Base-by-base conservation (phyloP, 2,888 invertebrate species). In the Cryptophagus acutangulus region DNA sequence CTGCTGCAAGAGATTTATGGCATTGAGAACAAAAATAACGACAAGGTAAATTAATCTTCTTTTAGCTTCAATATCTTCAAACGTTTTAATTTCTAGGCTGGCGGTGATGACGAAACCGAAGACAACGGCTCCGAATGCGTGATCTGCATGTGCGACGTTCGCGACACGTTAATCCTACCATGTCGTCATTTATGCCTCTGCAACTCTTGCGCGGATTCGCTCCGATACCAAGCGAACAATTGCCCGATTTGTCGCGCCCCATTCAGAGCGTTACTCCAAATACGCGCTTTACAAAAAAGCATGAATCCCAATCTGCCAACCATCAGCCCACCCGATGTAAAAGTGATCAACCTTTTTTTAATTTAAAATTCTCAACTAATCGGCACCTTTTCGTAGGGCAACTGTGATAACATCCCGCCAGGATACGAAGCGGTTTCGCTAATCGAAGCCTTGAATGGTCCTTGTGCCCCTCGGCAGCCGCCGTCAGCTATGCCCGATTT, bases 211-310 rank as follows among this genome's bases (percentile, higher is more conserved):
- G 97, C 97, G 0, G 96, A 97, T 72, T 94, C 94, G 1, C 75
- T 99, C 44, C 78, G 97, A 49, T 96, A 95, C 66, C 93, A 93
- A 77, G 93, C 96, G 16, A 97, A 93, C 72, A 97, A 95, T 72
- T 99, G 99, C 60, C 99, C 99, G 4, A 99, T 99, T 54, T 99
- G 99, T 67, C 79, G 99, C 46, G 92, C 96, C n/a, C 97, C 97
- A 6, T 99, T 99, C 71, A 76, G 97, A 48, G 99, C 99, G 0
- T 75, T 99, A 36, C 74, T 99, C 41, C 96, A 97, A 74, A 90
- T 99, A 36, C 78, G 93, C 46, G 95, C 97, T 15, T 77, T 97
- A 55, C 90, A 93, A 67, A 87, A 87, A 63, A 77, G 79, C 31
- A 66, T 72, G 16, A 71, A 73, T 43, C 71, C 63, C 34, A 71